Evolutionary conservation across 1,140 invertebrate species (phyloP), one percentile per base, ranked within the genome.

Genomic region (Campoletis sonorensis): DNA sequence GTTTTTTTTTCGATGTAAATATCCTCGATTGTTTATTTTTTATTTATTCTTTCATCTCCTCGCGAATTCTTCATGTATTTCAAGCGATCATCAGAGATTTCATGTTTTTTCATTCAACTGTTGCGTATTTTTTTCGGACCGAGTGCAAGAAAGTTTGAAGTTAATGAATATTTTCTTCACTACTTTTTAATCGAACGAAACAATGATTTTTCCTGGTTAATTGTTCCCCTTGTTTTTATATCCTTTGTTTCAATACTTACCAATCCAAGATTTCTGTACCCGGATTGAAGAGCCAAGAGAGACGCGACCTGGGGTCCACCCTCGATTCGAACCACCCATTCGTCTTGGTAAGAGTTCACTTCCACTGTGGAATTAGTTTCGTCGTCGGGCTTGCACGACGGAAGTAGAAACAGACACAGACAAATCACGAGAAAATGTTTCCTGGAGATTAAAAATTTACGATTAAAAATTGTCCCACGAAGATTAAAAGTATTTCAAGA

Each of bases 261-360:
- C 83, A 91, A 86, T 79, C 93, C 93, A 21, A 92, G 72, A 80
- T 93, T 90, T 40, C 84, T 83, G 86, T 93, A 94, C 23, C 92
- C 93, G 15, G 89, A 87, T 78, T 92, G 90, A 16, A 89, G 77
- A 5, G 94, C 93, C 49, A 94, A 77, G 18, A 91, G 84, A 7
- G 92, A 85, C 0, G 93, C 93, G 16, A 90, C 86, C 79, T 90
- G 85, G 8, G 86, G 82, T 49, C 93, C 93, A 21, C 93, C 93
- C 27, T 88, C 86, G 33, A 94, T 85, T 83, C 92, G 87, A 10
- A 94, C 92, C 18, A 94, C 92, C 94, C 94, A 94, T 88, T 94
- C 93, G 73, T 94, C 93, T 21, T 85, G 87, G 85, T 88, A 76
- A 81, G 33, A 49, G 81, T 76, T 70, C 54, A 40, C 1, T 16